phyloP scores from a whole-genome alignment of 2,797 vertebrate genomes.

The Sternarchorhynchus goeldii region DNA sequence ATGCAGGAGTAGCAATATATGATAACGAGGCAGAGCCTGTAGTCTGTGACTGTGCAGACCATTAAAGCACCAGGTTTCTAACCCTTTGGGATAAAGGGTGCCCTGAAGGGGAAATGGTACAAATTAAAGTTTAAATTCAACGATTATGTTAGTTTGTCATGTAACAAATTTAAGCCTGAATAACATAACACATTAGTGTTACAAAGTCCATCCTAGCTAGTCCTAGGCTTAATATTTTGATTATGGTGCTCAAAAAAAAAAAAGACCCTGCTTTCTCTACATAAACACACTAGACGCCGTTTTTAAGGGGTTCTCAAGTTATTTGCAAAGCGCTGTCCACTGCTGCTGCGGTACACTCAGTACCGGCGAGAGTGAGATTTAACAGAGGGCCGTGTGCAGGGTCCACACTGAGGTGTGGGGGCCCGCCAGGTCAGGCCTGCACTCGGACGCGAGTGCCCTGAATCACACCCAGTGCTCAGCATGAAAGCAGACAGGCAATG shows the following conservation, averaged over 20 bases:
- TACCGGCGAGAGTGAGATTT: background rate
- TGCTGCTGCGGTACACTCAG: background rate
- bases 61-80: background rate
- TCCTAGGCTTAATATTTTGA: too few species aligned
- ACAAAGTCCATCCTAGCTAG: too few species aligned
- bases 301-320: background rate
- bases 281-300: too few species aligned
- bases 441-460: background rate
- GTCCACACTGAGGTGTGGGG: background rate
- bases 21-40: background rate
- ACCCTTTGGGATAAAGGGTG: background rate
- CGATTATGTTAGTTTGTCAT: background rate
- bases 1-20: conserved; percentile 32
- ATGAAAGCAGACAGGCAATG: conserved; percentile 16
- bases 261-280: too few species aligned
- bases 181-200: too few species aligned
- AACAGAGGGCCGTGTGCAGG: background rate
- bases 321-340: too few species aligned
- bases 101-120: background rate
- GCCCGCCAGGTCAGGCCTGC: conserved; percentile 17
- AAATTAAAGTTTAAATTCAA: background rate
- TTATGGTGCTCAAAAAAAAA: too few species aligned
- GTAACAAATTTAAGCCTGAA: background rate
- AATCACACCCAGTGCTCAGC: conserved; percentile 19
- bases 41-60: background rate